Conservation (phyloP, 2,797 vertebrate genomes). For the Molossus alvarezi region DNA sequence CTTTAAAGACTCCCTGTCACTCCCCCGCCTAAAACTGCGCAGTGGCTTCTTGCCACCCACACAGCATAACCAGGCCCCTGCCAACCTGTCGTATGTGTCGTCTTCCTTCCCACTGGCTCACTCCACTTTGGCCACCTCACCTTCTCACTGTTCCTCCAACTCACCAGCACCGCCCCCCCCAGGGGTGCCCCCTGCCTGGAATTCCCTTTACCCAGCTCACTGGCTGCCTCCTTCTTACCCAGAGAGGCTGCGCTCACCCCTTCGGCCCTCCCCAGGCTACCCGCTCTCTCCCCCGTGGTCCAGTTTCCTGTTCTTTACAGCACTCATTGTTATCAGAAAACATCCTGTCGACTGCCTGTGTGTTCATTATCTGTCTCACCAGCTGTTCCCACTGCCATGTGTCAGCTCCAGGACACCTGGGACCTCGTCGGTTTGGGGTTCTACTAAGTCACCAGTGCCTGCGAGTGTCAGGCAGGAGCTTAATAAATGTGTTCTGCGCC, state of each 20-base stretch:
- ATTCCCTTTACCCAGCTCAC: neutral
- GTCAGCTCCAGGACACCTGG: neutral
- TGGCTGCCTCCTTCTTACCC: neutral
- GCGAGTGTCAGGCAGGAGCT: neutral
- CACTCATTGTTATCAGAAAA: neutral
- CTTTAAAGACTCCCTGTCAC: neutral
- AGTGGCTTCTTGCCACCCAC: neutral
- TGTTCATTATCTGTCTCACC: neutral
- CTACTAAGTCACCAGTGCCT: neutral
- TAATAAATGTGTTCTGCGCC: neutral
- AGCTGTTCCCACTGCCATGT: fast-evolving
- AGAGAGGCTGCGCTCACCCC: neutral
- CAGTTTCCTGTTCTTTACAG: neutral
- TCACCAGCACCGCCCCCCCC: neutral
- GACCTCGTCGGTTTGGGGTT: neutral
- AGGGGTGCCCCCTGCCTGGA: neutral
- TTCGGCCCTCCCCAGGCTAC: neutral
- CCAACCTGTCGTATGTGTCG: fast-evolving
- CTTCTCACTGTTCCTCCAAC: neutral
- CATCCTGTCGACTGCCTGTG: fast-evolving
- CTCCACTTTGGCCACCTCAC: neutral
- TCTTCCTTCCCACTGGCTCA: fast-evolving
- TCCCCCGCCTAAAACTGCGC: neutral
- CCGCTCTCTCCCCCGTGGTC: neutral
- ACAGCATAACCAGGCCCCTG: neutral